Conservation (phyloP, 2,113 vertebrate species). For the Spea bombifrons region DNA sequence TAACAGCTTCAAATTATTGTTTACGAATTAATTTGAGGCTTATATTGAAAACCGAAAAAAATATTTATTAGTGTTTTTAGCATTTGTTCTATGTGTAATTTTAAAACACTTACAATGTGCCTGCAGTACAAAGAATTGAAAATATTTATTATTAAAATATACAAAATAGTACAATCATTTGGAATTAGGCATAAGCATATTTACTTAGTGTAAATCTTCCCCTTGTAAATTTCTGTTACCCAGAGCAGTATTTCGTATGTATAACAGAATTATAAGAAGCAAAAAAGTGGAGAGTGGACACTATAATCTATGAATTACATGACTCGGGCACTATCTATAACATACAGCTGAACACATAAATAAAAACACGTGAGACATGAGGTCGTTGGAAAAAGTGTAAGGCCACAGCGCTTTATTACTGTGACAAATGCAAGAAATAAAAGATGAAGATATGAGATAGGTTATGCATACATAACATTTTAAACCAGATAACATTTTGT, state of each 20-base stretch:
- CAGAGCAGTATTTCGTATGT: not conserved
- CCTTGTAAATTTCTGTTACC: not conserved
- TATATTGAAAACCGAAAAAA: not conserved
- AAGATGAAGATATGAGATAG: too few species aligned
- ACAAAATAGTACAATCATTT: not conserved
- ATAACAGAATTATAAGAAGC: not conserved
- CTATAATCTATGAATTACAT: not conserved
- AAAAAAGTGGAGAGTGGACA: not conserved
- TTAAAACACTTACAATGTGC: not conserved
- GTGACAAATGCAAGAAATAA: too few species aligned
- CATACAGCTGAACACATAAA: too few species aligned
- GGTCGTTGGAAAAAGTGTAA: too few species aligned
- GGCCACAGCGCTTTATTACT: too few species aligned
- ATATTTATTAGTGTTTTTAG: not conserved
- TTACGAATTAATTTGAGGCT: constrained; percentile 15
- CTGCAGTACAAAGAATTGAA: not conserved
- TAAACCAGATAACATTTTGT: too few species aligned
- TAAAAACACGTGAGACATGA: too few species aligned
- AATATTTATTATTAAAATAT: constrained; percentile 13
- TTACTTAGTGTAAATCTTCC: constrained; percentile 8
- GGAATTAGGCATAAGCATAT: constrained; percentile 31
- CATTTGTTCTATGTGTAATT: not conserved
- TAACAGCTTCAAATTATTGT: constrained; percentile 12
- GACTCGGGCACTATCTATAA: too few species aligned
- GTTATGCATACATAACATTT: too few species aligned